Evolutionary conservation across 1,140 invertebrate genomes (phyloP), one percentile per base, ranked within the genome.

Genomic region (Drosophila takahashii): DNA sequence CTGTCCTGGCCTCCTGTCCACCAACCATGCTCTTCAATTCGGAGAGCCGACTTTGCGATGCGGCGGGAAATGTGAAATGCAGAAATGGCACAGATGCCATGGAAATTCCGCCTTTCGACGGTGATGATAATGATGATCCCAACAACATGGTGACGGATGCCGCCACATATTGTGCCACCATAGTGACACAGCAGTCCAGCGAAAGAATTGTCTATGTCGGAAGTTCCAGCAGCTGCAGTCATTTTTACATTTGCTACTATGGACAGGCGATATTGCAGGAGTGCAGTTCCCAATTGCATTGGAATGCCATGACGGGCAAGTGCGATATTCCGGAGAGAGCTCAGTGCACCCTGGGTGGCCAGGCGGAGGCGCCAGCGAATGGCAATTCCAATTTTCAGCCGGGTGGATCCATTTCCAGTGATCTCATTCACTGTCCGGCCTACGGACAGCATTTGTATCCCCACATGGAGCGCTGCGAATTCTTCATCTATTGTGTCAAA

Each of bases 401-500:
- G 0, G 42, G 37, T 11, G 71, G 58, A 15, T 36, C 15, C 26
- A 18, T 53, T 22, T 32, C 36, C 4, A 81, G 66, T 47, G 58
- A 90, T 45, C 58, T 90, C 9, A 85, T 90, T 29, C 65, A 91
- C 44, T 91, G 90, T 8, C 90, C 90, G 1, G 10, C 66, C 26
- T 79, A 90, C 71, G 90, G 90, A 3, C 87, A 91, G 47, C 90
- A 90, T 61, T 57, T 90, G 53, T 91, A 79, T 51, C 90, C 90
- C 1, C 78, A 91, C 39, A 90, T 85, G 90, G 39, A 71, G 32
- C 83, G 83, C n/a, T 91, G 90, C 51, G 90, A 91, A 11, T 90
- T 81, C 60, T 91, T 91, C 34, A 90, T 91, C n/a, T 91, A 90
- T 47, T 91, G 90, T 45, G 80, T 91, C 1, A 91, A 91, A 26